Conservation (phyloP, 2,797 vertebrate species). For the Cottoperca gobio region DNA sequence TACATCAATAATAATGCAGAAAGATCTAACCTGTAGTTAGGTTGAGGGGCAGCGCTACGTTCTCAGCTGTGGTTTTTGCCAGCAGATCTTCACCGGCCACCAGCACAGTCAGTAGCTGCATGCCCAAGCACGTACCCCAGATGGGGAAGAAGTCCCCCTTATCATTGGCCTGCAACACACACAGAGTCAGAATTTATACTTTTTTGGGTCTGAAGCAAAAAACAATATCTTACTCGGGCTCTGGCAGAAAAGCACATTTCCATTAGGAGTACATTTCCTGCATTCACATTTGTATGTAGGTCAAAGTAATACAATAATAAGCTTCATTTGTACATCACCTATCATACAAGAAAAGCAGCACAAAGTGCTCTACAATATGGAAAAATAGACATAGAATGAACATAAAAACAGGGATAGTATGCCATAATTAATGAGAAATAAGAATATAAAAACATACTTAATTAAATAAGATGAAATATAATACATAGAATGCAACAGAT, state of each 20-base stretch:
- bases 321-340: neutral
- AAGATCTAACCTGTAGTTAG: slow-evolving; percentile 75
- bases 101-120: slow-evolving; percentile 86
- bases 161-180: slow-evolving; percentile 82
- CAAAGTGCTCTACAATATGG: too few species aligned
- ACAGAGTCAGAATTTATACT: neutral
- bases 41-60: slow-evolving; percentile 84
- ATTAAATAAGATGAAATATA: too few species aligned
- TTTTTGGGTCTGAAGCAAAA: neutral
- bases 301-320: neutral
- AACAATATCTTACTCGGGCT: neutral
- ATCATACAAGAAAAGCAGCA: too few species aligned
- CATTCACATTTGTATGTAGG: neutral
- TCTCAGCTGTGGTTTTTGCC: slow-evolving; percentile 74
- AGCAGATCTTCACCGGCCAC: slow-evolving; percentile 83
- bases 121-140: slow-evolving; percentile 89
- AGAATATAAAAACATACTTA: too few species aligned
- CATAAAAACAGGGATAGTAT: too few species aligned
- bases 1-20: neutral
- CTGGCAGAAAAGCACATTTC: neutral
- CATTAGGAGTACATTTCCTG: neutral
- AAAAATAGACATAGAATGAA: too few species aligned
- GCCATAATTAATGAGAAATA: too few species aligned
- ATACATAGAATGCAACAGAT: neutral
- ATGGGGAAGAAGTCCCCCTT: slow-evolving; percentile 86